These are phyloP conservation scores for Edolisoma coerulescens DNA, from an alignment of 2,113 vertebrate species.

Conservation along the genomic window DNA sequence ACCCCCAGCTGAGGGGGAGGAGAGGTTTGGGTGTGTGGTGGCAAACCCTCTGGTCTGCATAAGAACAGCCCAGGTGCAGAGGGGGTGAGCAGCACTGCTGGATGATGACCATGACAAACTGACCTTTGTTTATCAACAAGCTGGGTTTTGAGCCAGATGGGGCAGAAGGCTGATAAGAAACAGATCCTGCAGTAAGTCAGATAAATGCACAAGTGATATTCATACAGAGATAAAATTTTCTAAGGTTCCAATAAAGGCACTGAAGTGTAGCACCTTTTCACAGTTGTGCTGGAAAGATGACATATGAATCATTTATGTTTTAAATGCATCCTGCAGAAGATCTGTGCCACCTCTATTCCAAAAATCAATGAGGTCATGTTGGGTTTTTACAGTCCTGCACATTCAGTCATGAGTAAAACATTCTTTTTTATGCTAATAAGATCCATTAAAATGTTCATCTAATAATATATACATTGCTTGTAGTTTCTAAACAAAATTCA, in stretches of 20 bases:
- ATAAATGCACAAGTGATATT: background rate
- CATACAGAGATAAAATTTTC: background rate
- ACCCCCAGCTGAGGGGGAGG: fast-evolving
- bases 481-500: background rate
- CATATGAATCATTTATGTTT: background rate
- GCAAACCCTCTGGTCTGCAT: background rate
- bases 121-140: background rate
- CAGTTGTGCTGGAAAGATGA: background rate
- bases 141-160: background rate
- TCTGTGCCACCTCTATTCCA: background rate
- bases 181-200: background rate
- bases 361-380: background rate
- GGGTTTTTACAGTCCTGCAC: background rate
- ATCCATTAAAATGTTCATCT: background rate
- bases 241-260: background rate
- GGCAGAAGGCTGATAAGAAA: background rate
- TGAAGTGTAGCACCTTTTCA: background rate
- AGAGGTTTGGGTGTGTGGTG: background rate
- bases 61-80: background rate
- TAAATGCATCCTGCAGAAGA: background rate
- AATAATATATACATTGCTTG: background rate
- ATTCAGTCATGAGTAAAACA: background rate
- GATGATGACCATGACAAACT: background rate
- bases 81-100: background rate
- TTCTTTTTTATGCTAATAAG: background rate